A percentile compares a stretch with the other conserved stretches of the same genome.
Evolutionary conservation across 2,888 invertebrate species (phyloP).

Genomic region (Mythimna vitellina): DNA sequence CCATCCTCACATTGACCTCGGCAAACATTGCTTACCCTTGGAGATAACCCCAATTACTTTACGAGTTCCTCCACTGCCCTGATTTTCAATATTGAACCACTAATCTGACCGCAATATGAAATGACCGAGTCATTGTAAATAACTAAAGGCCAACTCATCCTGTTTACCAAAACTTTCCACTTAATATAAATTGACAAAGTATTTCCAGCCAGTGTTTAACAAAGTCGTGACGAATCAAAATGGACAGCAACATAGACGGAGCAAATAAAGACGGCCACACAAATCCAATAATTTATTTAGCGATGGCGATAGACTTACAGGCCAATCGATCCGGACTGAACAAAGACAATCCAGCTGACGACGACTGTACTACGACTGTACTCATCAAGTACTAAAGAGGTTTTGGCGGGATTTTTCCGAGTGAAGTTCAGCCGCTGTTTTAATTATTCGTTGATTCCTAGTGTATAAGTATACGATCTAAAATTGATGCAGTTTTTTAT

Average conservation of each 20-base stretch:
- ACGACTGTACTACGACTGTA: background rate
- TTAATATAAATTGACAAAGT: constrained; percentile 26
- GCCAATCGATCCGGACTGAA: constrained; percentile 33
- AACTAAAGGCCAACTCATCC: background rate
- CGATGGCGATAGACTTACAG: constrained; percentile 51
- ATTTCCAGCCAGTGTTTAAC: constrained; percentile 38
- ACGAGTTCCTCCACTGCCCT: background rate
- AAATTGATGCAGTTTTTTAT: too few relatives aligned
- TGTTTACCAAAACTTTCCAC: constrained; percentile 1
- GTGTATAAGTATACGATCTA: too few relatives aligned
- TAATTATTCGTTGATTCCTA: too few relatives aligned
- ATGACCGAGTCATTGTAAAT: background rate
- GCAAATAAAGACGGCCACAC: constrained; percentile 56
- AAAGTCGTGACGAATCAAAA: constrained; percentile 51
- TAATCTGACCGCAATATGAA: background rate
- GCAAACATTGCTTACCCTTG: too few relatives aligned
- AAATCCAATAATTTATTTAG: constrained; percentile 58
- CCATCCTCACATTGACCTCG: too few relatives aligned
- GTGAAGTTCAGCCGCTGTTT: too few relatives aligned
- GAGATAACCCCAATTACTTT: too few relatives aligned
- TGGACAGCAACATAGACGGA: constrained; percentile 29
- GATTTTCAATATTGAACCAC: background rate
- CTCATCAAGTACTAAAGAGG: constrained; percentile 8
- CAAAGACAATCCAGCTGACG: constrained; percentile 47
- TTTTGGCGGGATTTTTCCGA: too few relatives aligned